These are phyloP conservation scores for Dreissena polymorpha DNA, from an alignment of 1,140 invertebrate species.

Conservation along the genomic window DNA sequence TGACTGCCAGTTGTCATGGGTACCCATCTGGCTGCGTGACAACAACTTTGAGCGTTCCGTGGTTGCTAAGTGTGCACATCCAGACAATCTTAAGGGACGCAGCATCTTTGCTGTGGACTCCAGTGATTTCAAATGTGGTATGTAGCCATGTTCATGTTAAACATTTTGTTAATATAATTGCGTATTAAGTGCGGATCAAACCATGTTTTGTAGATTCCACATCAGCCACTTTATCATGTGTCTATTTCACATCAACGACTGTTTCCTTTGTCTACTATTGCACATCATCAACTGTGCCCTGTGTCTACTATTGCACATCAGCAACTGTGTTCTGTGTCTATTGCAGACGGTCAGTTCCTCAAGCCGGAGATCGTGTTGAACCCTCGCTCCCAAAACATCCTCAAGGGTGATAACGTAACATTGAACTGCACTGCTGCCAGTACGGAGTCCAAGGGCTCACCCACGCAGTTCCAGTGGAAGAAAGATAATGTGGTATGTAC, in stretches of 20 bases:
- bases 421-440: constrained; percentile 89
- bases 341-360: constrained; percentile 86
- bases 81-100: constrained; percentile 86
- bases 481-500: constrained; percentile 89
- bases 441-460: constrained; percentile 79
- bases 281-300: too few relatives aligned
- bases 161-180: background rate
- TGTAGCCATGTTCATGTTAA: constrained; percentile 60
- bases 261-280: too few relatives aligned
- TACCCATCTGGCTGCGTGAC: constrained; percentile 86
- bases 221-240: too few relatives aligned
- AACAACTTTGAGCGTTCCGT: constrained; percentile 80
- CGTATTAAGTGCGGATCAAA: too few relatives aligned
- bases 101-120: constrained; percentile 85
- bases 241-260: too few relatives aligned
- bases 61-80: constrained; percentile 88
- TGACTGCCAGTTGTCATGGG: constrained; percentile 91
- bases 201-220: too few relatives aligned
- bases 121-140: constrained; percentile 89
- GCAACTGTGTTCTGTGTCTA: too few relatives aligned
- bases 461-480: constrained; percentile 91
- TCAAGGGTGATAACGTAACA: constrained; percentile 91
- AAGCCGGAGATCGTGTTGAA: constrained; percentile 92
- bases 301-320: too few relatives aligned
- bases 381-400: constrained; percentile 89